A percentile compares a stretch with the other conserved stretches of the same genome.
Conservation (phyloP, 2,113 vertebrate genomes). For the Bubalus kerabau region DNA sequence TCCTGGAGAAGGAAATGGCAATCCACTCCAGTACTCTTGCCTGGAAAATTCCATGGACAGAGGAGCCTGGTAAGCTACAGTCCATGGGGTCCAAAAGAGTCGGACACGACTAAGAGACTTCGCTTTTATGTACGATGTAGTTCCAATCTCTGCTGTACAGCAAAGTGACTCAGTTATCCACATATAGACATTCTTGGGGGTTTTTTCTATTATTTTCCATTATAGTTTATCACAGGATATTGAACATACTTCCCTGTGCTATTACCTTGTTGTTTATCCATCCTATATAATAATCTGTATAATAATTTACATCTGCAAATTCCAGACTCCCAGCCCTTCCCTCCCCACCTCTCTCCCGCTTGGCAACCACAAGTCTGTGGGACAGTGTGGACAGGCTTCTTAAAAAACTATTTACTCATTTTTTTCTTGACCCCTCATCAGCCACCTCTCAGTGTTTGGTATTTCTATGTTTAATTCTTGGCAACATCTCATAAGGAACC, state of each 20-base stretch:
- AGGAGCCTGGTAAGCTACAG: background rate
- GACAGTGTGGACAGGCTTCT: background rate
- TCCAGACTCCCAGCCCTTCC: background rate
- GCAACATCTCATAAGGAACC: background rate
- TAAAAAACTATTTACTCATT: background rate
- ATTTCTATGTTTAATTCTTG: background rate
- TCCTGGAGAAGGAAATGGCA: too few relatives aligned
- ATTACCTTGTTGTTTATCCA: background rate
- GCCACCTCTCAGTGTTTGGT: background rate
- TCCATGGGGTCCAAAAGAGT: background rate
- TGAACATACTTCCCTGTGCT: background rate
- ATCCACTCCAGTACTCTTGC: background rate
- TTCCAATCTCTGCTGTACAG: background rate
- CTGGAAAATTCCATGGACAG: background rate
- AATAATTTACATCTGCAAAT: background rate
- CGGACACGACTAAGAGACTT: fast-evolving
- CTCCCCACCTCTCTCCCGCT: background rate
- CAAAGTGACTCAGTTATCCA: background rate
- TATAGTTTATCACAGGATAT: background rate
- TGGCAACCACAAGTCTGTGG: background rate
- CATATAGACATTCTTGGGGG: background rate
- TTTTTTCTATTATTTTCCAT: background rate
- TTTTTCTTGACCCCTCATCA: background rate
- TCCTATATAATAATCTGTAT: background rate
- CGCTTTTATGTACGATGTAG: background rate